These are phyloP conservation scores for Zygaena filipendulae DNA, from an alignment of 2,888 invertebrate species.

Conservation along the genomic window DNA sequence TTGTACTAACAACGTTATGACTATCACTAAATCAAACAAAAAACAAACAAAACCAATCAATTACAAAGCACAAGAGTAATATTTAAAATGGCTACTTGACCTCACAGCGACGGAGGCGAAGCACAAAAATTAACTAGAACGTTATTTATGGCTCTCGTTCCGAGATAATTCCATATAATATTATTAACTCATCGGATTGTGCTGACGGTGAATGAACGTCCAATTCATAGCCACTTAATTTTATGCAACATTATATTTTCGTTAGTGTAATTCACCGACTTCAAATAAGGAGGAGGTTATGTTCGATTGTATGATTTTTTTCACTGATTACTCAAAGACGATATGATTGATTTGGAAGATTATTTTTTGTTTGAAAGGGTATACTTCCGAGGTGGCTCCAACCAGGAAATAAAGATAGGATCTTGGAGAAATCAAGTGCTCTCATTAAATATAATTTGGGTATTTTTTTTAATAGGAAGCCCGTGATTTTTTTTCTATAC, in stretches of 20 bases:
- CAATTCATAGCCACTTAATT: conserved; percentile 25
- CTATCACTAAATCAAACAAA: conserved; percentile 34
- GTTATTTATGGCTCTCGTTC: conserved; percentile 39
- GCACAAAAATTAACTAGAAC: conserved; percentile 44
- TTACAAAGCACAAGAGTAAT: conserved; percentile 36
- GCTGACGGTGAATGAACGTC: conserved; percentile 26
- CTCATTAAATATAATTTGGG: too few species aligned
- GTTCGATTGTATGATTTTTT: too few species aligned
- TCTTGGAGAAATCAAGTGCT: too few species aligned
- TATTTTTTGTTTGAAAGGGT: too few species aligned
- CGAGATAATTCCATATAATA: conserved; percentile 38
- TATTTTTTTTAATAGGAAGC: too few species aligned
- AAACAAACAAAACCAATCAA: conserved; percentile 40
- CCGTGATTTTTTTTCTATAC: too few species aligned
- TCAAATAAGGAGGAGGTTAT: too few species aligned
- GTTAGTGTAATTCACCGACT: too few species aligned
- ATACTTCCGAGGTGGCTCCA: too few species aligned
- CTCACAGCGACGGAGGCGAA: conserved; percentile 35
- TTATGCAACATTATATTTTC: conserved; percentile 3
- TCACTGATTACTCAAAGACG: too few species aligned
- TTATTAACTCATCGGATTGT: conserved; percentile 41
- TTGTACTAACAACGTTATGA: conserved; percentile 23
- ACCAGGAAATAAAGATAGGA: too few species aligned
- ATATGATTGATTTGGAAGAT: too few species aligned
- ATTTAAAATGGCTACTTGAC: conserved; percentile 44